Evolutionary conservation across 2,888 invertebrate genomes (phyloP), one percentile per base, ranked within the genome.

Genomic region (Leptarthrus brevirostris): DNA sequence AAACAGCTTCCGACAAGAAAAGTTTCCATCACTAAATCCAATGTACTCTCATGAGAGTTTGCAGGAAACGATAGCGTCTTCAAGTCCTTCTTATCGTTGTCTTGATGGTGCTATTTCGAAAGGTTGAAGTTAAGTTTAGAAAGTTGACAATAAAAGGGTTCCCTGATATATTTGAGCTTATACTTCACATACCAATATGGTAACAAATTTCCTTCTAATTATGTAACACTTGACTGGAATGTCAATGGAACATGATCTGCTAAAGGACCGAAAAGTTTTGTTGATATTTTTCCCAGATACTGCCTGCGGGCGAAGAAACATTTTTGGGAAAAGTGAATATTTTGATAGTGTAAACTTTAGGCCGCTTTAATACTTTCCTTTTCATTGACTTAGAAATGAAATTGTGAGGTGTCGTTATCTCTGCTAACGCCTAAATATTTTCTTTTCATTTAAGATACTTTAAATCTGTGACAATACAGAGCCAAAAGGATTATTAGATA

Each of bases 171-270:
- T 14, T 16, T 47, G 24, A 24, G 10, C 47, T 58, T 58, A 18
- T 34, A 18, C 26, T 10, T 12, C 14, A 14, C 10, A 4, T 16
- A 16, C 26, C 14, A 12, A 26, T 24, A 10, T 24, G 26, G 64
- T 16, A n/a, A 66, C 47, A 66, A 66, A 22, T 44, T 14, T 40
- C 47, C 24, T 18, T 47, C 18, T 66, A 66, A 47, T 66, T 66
- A 66, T 12, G 44, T 36, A 44, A 24, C 47, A 47, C 26, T 66
- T 66, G 64, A 66, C 24, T 66, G 44, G 47, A 66, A 66, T 66
- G 14, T 47, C 47, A 66, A 47, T 66, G 14, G 16, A 26, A 64
- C 22, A 8, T 66, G 44, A 66, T 20, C n/a, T 12, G 16, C 34
- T n/a, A 14, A n/a, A 47, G 47, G 47, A 24, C 47, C 16, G 16